A percentile compares a stretch with the other conserved stretches of the same genome.
phyloP scores from a whole-genome alignment of 2,888 invertebrate species.

The Agrochola lota region DNA sequence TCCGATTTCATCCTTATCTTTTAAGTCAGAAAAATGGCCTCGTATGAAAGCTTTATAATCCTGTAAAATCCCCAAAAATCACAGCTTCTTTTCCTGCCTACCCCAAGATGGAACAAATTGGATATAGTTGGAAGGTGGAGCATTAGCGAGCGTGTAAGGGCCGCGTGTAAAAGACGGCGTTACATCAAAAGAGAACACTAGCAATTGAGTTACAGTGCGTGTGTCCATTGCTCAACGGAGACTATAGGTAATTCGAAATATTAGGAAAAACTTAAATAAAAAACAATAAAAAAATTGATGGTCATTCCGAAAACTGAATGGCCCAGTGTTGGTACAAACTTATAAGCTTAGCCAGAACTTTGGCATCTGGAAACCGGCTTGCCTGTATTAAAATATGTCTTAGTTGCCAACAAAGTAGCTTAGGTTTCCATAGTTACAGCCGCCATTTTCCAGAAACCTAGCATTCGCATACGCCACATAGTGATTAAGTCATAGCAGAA shows the following conservation, averaged over 20 bases:
- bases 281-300: background rate
- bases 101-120: constrained; percentile 59
- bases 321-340: background rate
- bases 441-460: background rate
- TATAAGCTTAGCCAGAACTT: background rate
- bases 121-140: constrained; percentile 64
- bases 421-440: background rate
- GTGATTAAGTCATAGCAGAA: too few species aligned
- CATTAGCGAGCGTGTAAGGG: constrained; percentile 69
- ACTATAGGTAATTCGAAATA: background rate
- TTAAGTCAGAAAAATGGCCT: background rate
- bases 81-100: constrained; percentile 11
- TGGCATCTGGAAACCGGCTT: too few species aligned
- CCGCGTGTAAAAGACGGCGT: constrained; percentile 75
- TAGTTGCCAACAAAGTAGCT: background rate
- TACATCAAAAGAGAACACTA: constrained; percentile 82
- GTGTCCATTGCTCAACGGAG: constrained; percentile 70
- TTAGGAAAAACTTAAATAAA: background rate
- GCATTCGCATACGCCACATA: background rate
- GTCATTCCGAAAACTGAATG: background rate
- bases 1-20: background rate
- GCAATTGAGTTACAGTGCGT: constrained; percentile 78
- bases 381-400: too few species aligned
- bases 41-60: constrained; percentile 1
- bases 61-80: constrained; percentile 43